Conservation (phyloP, 2,888 invertebrate species). For the Euphydryas editha region DNA sequence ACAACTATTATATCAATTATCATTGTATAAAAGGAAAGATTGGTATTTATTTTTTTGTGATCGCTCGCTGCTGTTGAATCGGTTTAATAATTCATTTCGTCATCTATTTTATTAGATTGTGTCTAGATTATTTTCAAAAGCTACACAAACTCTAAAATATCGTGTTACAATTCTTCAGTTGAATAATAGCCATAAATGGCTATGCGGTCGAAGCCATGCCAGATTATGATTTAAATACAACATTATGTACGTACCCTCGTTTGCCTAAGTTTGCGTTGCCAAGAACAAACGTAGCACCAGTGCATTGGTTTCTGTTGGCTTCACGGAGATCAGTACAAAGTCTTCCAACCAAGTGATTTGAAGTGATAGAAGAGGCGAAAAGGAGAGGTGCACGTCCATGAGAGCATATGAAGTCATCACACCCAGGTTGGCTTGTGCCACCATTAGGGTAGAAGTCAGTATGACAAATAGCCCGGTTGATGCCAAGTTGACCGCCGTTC, state of each 20-base stretch:
- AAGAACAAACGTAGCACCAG: constrained; percentile 43
- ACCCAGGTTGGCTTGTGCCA: constrained; percentile 54
- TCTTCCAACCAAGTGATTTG: constrained; percentile 48
- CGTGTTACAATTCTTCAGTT: too few species aligned
- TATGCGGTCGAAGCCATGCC: too few species aligned
- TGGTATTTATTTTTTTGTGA: too few species aligned
- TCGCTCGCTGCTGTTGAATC: too few species aligned
- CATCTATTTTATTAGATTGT: too few species aligned
- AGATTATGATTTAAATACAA: too few species aligned
- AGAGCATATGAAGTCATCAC: constrained; percentile 48
- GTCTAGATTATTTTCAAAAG: too few species aligned
- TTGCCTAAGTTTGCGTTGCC: constrained; percentile 47
- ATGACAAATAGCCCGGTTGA: constrained; percentile 49
- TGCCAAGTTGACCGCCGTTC: constrained; percentile 51
- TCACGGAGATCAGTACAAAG: constrained; percentile 44
- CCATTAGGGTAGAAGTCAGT: constrained; percentile 57
- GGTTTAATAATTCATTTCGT: too few species aligned
- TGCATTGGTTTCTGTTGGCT: constrained; percentile 44
- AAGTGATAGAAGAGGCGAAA: constrained; percentile 49
- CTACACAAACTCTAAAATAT: too few species aligned
- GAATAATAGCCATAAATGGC: too few species aligned
- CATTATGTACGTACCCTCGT: constrained; percentile 41
- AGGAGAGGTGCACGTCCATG: constrained; percentile 49
- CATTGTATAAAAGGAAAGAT: too few species aligned
- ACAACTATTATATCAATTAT: too few species aligned